Percentiles rank a stretch among this genome's conserved stretches.
These are phyloP conservation scores for Gryon sp. DNA, from an alignment of 1,140 invertebrate genomes.

Conservation along the genomic window DNA sequence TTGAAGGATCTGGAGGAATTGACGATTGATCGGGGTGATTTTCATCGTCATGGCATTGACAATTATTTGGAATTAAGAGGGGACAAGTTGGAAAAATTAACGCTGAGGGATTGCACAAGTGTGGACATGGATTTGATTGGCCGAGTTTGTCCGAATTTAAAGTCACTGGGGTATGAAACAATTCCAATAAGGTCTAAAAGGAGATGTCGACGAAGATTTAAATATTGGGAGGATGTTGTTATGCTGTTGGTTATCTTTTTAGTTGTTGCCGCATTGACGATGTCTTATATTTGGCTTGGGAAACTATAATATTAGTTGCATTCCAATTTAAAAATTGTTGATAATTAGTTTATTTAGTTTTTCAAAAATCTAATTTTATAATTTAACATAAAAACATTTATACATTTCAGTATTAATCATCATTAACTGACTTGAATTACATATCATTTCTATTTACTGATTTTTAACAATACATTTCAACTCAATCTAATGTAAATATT, in stretches of 20 bases:
- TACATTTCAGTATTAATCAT: too few species aligned
- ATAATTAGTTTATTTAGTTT: too few species aligned
- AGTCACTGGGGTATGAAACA: constrained; percentile 21
- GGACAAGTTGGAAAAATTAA: constrained; percentile 21
- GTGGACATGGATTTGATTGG: constrained; percentile 13
- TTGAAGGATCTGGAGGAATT: constrained; percentile 13
- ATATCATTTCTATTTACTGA: too few species aligned
- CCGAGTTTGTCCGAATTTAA: constrained; percentile 29
- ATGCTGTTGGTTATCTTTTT: constrained; percentile 18
- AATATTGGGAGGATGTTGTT: constrained; percentile 22
- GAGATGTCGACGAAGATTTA: constrained; percentile 11
- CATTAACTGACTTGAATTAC: too few species aligned
- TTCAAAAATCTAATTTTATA: too few species aligned
- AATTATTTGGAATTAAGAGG: constrained; percentile 26
- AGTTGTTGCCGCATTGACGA: constrained; percentile 13
- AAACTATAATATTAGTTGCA: too few species aligned
- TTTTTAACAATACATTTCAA: too few species aligned
- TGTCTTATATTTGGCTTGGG: constrained; percentile 27
- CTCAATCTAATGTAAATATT: too few species aligned
- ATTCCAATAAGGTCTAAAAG: constrained; percentile 6
- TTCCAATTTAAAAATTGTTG: too few species aligned
- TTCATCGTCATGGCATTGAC: constrained; percentile 13
- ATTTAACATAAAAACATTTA: too few species aligned
- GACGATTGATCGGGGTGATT: constrained; percentile 32
- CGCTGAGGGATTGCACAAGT: constrained; percentile 17